These are phyloP conservation scores for Dolomedes plantarius DNA, from an alignment of 2,888 invertebrate species.

Conservation along the genomic window DNA sequence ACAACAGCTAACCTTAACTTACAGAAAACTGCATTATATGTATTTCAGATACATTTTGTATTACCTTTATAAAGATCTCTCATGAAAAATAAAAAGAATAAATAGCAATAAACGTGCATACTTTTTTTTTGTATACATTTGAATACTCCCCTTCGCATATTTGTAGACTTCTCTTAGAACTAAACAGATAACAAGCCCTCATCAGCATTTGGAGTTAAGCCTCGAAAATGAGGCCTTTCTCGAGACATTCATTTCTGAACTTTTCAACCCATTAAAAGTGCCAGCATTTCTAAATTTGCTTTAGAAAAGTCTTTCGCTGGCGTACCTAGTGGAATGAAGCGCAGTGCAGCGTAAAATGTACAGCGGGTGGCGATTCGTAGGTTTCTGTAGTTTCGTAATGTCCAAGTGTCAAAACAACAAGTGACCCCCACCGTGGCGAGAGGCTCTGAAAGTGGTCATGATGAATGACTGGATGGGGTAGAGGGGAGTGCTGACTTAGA, in stretches of 20 bases:
- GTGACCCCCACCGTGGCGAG: constrained; percentile 40
- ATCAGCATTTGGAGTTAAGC: too few species aligned
- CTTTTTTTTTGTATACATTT: too few species aligned
- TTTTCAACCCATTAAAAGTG: constrained; percentile 21
- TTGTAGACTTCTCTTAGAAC: too few species aligned
- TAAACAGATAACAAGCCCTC: too few species aligned
- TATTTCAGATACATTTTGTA: too few species aligned
- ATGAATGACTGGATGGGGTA: not conserved
- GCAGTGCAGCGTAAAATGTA: constrained; percentile 39
- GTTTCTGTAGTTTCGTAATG: not conserved
- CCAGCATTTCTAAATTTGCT: not conserved
- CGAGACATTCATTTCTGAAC: not conserved
- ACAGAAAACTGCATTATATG: too few species aligned
- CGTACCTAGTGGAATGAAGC: not conserved
- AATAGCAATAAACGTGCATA: too few species aligned
- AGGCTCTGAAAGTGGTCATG: not conserved
- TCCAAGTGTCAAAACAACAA: constrained; percentile 63
- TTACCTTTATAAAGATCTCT: too few species aligned
- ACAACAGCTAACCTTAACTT: too few species aligned
- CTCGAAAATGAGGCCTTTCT: too few species aligned
- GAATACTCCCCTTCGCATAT: too few species aligned
- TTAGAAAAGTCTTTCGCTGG: constrained; percentile 29
- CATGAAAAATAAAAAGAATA: too few species aligned
- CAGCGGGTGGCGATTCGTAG: not conserved
- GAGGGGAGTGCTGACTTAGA: not conserved